Percentiles rank a stretch among this genome's conserved stretches.
phyloP scores from a whole-genome alignment of 30 jellyfish, hydroid and myxozoan genomes.

The Hydractinia symbiolongicarpus region DNA sequence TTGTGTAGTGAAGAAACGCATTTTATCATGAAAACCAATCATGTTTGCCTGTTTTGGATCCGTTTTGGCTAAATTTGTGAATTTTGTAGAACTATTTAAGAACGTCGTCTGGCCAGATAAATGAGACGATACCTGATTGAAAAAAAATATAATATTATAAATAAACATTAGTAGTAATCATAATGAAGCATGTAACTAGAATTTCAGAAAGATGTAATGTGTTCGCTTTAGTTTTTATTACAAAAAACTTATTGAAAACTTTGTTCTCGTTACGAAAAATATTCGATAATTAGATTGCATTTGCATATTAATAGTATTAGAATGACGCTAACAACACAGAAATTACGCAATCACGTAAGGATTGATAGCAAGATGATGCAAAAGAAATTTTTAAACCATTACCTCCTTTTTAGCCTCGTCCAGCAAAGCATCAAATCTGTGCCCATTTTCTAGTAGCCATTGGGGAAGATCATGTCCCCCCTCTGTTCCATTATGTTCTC shows the following conservation, averaged over 20 bases:
- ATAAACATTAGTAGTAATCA: background rate
- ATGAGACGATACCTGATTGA: constrained; percentile 27
- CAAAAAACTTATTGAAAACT: too few species aligned
- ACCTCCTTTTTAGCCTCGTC: constrained; percentile 54
- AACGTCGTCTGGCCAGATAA: constrained; percentile 17
- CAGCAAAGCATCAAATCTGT: constrained; percentile 61
- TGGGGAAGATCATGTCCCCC: constrained; percentile 80
- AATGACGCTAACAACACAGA: too few species aligned
- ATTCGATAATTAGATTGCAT: too few species aligned
- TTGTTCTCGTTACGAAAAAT: too few species aligned
- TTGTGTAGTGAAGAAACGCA: constrained; percentile 64
- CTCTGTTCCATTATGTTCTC: constrained; percentile 47
- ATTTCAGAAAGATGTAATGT: too few species aligned
- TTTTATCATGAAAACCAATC: constrained; percentile 33
- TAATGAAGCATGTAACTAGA: background rate
- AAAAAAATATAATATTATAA: background rate
- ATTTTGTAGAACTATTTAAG: constrained; percentile 20
- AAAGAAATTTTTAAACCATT: background rate
- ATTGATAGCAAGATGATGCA: too few species aligned
- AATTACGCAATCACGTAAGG: too few species aligned
- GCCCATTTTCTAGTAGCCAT: constrained; percentile 81
- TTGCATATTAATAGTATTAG: too few species aligned
- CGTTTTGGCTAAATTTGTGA: constrained; percentile 61
- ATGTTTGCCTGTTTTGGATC: constrained; percentile 70
- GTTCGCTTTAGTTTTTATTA: too few species aligned